phyloP scores from a whole-genome alignment of 2,888 invertebrate species.

The Nephrotoma guestfalica region DNA sequence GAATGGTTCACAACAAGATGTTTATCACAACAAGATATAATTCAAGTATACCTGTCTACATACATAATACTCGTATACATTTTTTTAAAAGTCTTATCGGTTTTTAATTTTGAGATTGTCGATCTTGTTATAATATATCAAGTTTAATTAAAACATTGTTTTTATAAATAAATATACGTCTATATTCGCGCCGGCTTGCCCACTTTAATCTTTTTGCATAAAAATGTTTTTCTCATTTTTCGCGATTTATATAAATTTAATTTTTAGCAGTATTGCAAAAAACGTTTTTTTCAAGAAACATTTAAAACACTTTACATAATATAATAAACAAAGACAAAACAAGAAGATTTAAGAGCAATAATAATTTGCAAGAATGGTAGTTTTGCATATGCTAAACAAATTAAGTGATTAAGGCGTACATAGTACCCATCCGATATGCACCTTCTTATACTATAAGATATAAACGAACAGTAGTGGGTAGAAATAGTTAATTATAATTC shows the following conservation, averaged over 20 bases:
- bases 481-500: not conserved
- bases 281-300: not conserved
- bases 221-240: not conserved
- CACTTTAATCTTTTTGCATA: not conserved
- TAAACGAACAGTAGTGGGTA: not conserved
- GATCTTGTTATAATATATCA: not conserved
- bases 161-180: not conserved
- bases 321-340: not conserved
- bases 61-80: not conserved
- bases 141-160: not conserved
- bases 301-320: not conserved
- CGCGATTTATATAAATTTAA: not conserved
- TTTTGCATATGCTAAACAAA: not conserved
- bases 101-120: not conserved
- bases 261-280: not conserved
- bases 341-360: not conserved
- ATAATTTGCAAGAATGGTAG: not conserved
- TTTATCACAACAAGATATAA: not conserved
- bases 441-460: not conserved
- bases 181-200: not conserved
- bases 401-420: not conserved
- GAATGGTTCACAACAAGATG: not conserved
- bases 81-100: not conserved
- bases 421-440: not conserved
- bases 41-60: not conserved